Evolutionary conservation across 37 sponge, comb jelly and placozoan species (phyloP), one percentile per base, ranked within the genome.

Genomic region (Trichoplax adhaerens): DNA sequence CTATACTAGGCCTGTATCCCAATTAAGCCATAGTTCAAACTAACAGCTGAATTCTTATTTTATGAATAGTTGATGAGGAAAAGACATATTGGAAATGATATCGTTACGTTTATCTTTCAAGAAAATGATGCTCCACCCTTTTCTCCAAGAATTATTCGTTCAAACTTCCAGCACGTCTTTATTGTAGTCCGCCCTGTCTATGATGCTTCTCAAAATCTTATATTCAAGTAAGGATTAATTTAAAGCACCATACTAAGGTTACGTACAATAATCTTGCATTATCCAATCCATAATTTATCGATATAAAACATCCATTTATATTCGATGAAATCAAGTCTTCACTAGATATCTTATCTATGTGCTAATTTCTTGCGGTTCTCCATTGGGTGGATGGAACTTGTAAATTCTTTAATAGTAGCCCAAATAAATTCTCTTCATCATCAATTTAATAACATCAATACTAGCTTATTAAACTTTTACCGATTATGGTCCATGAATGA

Each of bases 61-160:
- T 74, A 6, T 54, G 6, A 3, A 50, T 68, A 93, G 94, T 66
- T 93, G 48, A 76, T 86, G 2, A 72, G 97, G 57, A 95, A 95
- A 69, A 74, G 97, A n/a, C 97, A 95, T 74, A 95, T 95, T 58
- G 97, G 97, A 50, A 95, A 95, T 67, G 93, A 91, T 78, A 95
- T 95, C 57, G 97, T 95, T 52, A 95, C 97, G 3, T 61, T 95
- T 56, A 83, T 95, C 29, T 95, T 95, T 58, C 97, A 95, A 58
- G 97, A 95, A 73, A 78, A 86, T 52, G 97, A 79, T 55, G 75
- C 88, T 46, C 61, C 68, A 57, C 84, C 88, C 2, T 91, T 95
- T 77, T 85, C 89, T 3, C 82, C 93, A 56, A 78, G 77, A 0
- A 52, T 49, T 51, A 85, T 95, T 54, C 85, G 93, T 0, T 95